Base-by-base conservation (phyloP, 2,888 invertebrate genomes). In the Phorcus lineatus region DNA sequence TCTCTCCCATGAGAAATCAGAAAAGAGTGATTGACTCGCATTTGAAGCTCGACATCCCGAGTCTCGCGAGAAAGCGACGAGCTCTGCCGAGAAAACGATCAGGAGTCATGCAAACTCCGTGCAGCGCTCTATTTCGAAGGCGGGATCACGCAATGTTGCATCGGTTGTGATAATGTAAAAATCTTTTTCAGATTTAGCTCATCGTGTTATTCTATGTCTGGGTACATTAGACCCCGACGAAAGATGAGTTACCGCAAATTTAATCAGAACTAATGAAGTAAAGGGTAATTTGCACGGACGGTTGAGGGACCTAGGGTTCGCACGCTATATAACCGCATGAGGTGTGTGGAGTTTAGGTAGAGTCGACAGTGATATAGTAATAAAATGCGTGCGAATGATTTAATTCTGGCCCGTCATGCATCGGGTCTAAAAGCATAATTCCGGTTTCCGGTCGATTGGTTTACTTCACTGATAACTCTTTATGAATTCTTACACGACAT, bases 261-360 rank as follows among this genome's bases (percentile, higher is more conserved):
- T 62, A 62, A 62, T 62, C 62, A 62, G 28, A 62, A 28, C 62
- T 62, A 62, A 62, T 62, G 62, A 62, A 62, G n/a, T 62, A 62
- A 62, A 28, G 62, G 62, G 62, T 62, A 62, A 62, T 62, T 62
- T 28, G 22, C 62, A 28, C 24, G 62, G 62, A 62, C 62, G 28
- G 24, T 62, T 62, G 62, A 62, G 62, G 62, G 62, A 62, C 62
- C 62, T 47, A 47, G 62, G 24, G 62, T 62, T 62, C 28, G 62
- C 62, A 62, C 62, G 62, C 62, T 62, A 62, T 62, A 62, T 62
- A 24, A 28, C 62, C 24, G n/a, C 62, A 28, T 62, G 24, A 28
- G n/a, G 24, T 62, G 24, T 62, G 28, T 62, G 11, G 62, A 62
- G 24, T 62, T 62, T 62, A 62, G 28, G 28, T 62, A 62, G 62